These are phyloP conservation scores for Notiomystis cincta DNA, from an alignment of 2,113 vertebrate species.

Conservation along the genomic window DNA sequence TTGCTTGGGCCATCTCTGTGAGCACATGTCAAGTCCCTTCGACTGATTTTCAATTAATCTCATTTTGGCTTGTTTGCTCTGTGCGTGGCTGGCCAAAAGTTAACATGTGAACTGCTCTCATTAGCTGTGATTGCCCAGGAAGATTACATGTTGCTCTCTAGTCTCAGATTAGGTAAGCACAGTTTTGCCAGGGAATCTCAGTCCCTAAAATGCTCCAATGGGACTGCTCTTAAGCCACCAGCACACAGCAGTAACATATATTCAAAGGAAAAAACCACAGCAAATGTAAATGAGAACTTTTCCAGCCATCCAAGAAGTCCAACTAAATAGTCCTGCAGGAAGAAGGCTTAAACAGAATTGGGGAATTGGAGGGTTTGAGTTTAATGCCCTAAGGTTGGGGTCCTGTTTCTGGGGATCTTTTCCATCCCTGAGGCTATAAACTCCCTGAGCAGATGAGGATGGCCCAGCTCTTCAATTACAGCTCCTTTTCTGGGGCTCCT, in stretches of 20 bases:
- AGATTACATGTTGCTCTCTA: not conserved
- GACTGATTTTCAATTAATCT: conserved; percentile 35
- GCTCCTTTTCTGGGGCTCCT: not conserved
- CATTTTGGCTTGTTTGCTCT: conserved; percentile 8
- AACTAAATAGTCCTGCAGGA: not conserved
- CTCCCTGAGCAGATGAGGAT: not conserved
- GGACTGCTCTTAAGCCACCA: not conserved
- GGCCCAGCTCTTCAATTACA: not conserved
- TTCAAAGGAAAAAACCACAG: not conserved
- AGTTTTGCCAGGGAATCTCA: not conserved
- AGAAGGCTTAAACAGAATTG: not conserved
- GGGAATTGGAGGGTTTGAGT: not conserved
- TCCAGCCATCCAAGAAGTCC: not conserved
- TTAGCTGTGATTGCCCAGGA: conserved; percentile 24
- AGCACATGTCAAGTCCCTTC: not conserved
- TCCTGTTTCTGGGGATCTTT: not conserved
- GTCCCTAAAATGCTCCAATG: not conserved
- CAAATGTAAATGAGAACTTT: not conserved
- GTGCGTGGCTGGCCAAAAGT: conserved; percentile 3
- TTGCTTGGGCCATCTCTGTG: conserved; percentile 37
- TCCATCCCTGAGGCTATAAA: not conserved
- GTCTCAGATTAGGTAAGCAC: conserved; percentile 10
- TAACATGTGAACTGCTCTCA: not conserved
- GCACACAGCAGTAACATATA: not conserved
- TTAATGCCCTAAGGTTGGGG: not conserved